Percentiles rank a stretch among this genome's conserved stretches.
These are phyloP conservation scores for Prunella strophiata DNA, from an alignment of 2,797 vertebrate genomes.

Conservation along the genomic window DNA sequence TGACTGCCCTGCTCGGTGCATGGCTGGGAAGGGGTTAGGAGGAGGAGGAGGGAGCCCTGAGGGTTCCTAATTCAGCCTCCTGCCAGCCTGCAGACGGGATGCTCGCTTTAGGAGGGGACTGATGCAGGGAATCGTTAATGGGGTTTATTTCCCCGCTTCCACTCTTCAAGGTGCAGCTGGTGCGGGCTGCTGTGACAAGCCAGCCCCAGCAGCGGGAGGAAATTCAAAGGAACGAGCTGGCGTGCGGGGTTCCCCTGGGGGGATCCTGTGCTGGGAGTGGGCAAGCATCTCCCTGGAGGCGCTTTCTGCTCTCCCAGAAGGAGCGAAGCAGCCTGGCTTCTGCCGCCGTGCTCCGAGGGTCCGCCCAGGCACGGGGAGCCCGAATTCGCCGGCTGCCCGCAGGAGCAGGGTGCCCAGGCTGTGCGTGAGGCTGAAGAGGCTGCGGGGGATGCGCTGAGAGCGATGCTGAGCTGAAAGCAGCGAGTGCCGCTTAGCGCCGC, in stretches of 20 bases:
- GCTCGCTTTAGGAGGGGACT: background rate
- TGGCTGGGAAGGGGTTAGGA: background rate
- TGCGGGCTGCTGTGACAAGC: background rate
- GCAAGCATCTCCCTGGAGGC: accelerated
- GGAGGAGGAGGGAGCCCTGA: accelerated
- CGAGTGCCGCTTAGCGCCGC: constrained; percentile 45
- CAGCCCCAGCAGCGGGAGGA: background rate
- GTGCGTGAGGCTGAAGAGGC: accelerated
- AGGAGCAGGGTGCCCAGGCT: background rate
- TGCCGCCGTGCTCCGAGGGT: accelerated
- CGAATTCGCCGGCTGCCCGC: accelerated
- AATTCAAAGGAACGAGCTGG: accelerated
- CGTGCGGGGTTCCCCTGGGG: accelerated
- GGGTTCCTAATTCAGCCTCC: background rate
- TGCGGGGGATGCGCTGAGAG: background rate
- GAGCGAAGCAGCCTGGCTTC: background rate
- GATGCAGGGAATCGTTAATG: background rate
- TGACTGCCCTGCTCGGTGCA: accelerated
- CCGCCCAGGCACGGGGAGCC: accelerated
- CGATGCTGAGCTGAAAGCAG: background rate
- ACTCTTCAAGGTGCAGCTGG: background rate
- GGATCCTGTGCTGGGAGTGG: accelerated
- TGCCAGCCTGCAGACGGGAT: accelerated
- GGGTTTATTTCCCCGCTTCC: background rate
- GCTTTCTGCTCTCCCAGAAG: background rate